These are phyloP conservation scores for Malurus cyaneus DNA, from an alignment of 2,113 vertebrate genomes.

Conservation along the genomic window DNA sequence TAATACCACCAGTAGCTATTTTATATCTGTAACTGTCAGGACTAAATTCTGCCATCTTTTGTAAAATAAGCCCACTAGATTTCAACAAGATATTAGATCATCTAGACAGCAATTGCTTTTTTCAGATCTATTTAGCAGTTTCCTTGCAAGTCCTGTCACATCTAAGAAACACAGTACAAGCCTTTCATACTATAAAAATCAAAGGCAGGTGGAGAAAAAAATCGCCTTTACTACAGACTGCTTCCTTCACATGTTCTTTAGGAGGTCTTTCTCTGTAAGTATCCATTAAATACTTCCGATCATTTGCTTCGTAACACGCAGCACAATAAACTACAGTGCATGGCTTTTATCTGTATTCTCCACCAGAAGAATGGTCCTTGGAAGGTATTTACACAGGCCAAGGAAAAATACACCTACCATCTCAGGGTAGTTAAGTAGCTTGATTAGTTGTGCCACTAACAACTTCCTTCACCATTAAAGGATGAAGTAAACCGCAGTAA, in stretches of 20 bases:
- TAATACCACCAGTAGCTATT: background rate
- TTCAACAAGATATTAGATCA: background rate
- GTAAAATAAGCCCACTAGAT: background rate
- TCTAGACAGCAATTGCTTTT: background rate
- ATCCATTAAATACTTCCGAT: background rate
- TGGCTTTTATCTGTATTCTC: background rate
- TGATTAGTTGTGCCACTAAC: background rate
- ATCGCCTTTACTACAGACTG: background rate
- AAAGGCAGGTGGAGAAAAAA: background rate
- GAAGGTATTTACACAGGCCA: background rate
- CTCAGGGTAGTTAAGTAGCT: background rate
- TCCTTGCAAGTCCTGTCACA: background rate
- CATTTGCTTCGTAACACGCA: rapidly evolving
- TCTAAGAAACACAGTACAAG: background rate
- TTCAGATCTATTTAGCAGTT: background rate
- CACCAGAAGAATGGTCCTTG: background rate
- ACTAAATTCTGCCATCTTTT: background rate
- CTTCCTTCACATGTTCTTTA: background rate
- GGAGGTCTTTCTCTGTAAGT: background rate
- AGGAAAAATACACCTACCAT: background rate
- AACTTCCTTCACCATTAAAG: background rate
- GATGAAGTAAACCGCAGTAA: background rate
- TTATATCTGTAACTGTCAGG: background rate
- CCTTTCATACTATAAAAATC: background rate
- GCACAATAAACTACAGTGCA: background rate